Evolutionary conservation across 2,888 invertebrate genomes (phyloP).

Genomic region (Mythimna ferrago): DNA sequence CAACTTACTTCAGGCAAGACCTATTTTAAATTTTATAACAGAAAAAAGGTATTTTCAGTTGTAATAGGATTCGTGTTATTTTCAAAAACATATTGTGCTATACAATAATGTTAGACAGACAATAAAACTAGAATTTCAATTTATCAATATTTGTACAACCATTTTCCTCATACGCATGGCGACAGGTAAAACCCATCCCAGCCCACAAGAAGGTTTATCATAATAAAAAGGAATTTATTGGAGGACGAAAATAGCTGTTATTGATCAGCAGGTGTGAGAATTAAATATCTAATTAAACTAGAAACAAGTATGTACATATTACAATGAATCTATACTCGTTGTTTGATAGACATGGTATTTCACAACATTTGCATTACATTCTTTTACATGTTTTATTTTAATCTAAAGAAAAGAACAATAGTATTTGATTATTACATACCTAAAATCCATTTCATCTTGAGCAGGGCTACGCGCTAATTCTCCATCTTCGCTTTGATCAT

Average conservation of each 20-base stretch:
- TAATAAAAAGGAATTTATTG: not conserved
- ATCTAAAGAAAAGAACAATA: not conserved
- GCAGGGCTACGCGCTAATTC: constrained; percentile 95
- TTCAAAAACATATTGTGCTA: not conserved
- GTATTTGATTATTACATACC: constrained; percentile 69
- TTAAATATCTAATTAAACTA: not conserved
- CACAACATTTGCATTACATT: constrained; percentile 22
- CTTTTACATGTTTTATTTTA: not conserved
- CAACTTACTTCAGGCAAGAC: constrained; percentile 1
- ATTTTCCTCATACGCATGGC: constrained; percentile 38
- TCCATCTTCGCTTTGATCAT: constrained; percentile 96
- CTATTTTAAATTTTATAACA: not conserved
- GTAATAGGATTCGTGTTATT: not conserved
- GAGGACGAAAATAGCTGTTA: not conserved
- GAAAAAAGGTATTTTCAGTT: not conserved
- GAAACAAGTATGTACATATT: not conserved
- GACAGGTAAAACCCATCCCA: constrained; percentile 27
- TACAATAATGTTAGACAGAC: not conserved
- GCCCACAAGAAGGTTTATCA: not conserved
- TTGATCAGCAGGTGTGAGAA: not conserved
- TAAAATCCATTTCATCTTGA: constrained; percentile 90
- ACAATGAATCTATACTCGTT: not conserved
- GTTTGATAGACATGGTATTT: constrained; percentile 42
- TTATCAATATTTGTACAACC: not conserved
- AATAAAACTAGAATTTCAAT: not conserved